These are phyloP conservation scores for Nothoprocta pentlandii DNA, from an alignment of 2,113 vertebrate genomes.

Conservation along the genomic window DNA sequence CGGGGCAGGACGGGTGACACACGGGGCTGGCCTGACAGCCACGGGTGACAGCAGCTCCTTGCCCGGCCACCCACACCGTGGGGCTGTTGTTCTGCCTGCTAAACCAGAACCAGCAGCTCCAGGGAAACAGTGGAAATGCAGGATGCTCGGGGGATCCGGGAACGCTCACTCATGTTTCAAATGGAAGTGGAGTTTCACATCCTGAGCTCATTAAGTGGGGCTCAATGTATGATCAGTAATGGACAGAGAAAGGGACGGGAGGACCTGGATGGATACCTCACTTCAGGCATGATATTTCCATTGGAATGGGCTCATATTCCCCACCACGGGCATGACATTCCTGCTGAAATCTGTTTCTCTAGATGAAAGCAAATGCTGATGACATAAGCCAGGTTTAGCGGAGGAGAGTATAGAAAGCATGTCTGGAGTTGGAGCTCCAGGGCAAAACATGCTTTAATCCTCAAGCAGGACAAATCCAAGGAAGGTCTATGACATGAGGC, in stretches of 20 bases:
- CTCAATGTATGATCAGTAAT: too few relatives aligned
- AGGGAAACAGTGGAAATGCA: too few relatives aligned
- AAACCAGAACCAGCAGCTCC: background rate
- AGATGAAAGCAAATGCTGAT: background rate
- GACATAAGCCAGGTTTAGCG: background rate
- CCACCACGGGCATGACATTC: background rate
- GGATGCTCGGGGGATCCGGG: too few relatives aligned
- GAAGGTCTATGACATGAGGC: too few relatives aligned
- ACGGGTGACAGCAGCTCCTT: background rate
- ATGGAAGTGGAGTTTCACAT: too few relatives aligned
- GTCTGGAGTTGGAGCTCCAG: background rate
- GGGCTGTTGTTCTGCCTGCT: background rate
- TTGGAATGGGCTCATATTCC: too few relatives aligned
- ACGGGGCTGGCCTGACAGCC: background rate
- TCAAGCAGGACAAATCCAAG: too few relatives aligned
- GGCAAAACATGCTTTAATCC: background rate
- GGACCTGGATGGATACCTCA: too few relatives aligned
- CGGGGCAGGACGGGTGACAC: background rate
- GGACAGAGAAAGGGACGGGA: too few relatives aligned
- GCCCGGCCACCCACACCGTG: rapidly evolving
- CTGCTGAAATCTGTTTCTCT: background rate
- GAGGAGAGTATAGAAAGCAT: background rate
- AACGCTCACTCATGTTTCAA: too few relatives aligned
- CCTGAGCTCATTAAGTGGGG: too few relatives aligned
- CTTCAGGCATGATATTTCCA: too few relatives aligned